Evolutionary conservation across 2,113 vertebrate genomes (phyloP).

Genomic region (Emydura subglobosa): DNA sequence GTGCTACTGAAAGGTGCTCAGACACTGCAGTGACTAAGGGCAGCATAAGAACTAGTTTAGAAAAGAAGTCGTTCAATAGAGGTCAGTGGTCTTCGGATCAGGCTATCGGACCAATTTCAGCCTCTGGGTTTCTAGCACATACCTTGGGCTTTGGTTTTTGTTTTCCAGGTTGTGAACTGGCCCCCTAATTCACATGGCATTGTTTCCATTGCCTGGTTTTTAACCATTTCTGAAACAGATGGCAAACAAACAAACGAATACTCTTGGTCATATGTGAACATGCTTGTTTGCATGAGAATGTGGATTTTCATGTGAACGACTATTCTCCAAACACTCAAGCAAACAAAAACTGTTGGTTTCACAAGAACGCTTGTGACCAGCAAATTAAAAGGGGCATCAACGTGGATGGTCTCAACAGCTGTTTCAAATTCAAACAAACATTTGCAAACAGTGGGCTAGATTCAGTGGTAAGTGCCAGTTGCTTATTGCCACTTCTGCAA

Average conservation of each 20-base stretch:
- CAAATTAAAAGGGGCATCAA: rapidly evolving
- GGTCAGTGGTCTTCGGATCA: neutral
- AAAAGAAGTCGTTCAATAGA: neutral
- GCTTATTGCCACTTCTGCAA: neutral
- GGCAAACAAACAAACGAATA: neutral
- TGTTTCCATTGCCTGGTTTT: neutral
- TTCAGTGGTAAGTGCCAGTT: neutral
- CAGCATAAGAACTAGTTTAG: neutral
- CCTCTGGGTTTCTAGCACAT: neutral
- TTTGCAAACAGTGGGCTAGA: neutral
- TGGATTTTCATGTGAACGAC: rapidly evolving
- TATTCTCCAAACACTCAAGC: neutral
- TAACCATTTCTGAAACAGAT: neutral
- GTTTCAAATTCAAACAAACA: neutral
- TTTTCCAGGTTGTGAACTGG: neutral
- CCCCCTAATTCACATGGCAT: neutral
- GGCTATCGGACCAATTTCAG: neutral
- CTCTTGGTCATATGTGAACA: neutral
- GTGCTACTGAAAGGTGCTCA: neutral
- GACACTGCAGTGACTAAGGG: neutral
- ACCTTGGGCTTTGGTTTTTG: neutral
- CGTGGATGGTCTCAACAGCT: neutral
- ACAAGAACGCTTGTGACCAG: neutral
- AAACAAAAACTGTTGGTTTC: neutral
- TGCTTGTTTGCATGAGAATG: rapidly evolving